Base-by-base conservation (phyloP, 2,113 vertebrate genomes). In the Ceyx melanurus region DNA sequence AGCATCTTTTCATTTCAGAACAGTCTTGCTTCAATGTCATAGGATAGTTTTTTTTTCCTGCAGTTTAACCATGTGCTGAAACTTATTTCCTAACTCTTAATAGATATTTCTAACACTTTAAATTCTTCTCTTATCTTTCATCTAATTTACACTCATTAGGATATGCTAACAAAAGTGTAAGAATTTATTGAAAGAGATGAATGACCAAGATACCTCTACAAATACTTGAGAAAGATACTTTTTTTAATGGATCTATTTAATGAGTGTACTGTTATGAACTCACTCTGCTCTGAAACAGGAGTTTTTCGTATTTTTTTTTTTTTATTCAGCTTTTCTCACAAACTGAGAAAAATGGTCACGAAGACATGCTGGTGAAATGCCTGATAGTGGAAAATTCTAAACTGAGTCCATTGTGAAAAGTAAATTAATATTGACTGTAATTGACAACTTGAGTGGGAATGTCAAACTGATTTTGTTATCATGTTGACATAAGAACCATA, bases 251-350 rank as follows among this genome's bases (percentile, higher is more conserved):
- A 37, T 53, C 14, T 77, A 6, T 53, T 92, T 37, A 64, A 45
- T 64, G 37, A 66, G 12, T 50, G 7, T 37, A 1, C 9, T 71
- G 13, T 68, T 84, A 37, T 20, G 9, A 54, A 15, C 26, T 67
- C 51, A 13, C 2, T 13, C 21, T 76, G 70, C 7, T 20, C 21
- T 18, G 17, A 68, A 40, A 54, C 22, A 11, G 6, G 0, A 0
- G 10, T 68, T 58, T 60, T 37, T 10, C 13, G 8, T 13, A 48
- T 62, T 73, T 77, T 53, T 4, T 37, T 37, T 37, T 37, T 37
- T 37, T 37, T 37, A 76, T 80, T 28, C 40, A 60, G 7, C 3
- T 45, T 54, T 86, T 25, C 11, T 74, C 61, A 54, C 4, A 79
- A 65, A 45, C 16, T 3, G 8, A 78, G 11, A 12, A 75, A 89